These are phyloP conservation scores for Atta texana DNA, from an alignment of 1,140 invertebrate genomes.

Conservation along the genomic window DNA sequence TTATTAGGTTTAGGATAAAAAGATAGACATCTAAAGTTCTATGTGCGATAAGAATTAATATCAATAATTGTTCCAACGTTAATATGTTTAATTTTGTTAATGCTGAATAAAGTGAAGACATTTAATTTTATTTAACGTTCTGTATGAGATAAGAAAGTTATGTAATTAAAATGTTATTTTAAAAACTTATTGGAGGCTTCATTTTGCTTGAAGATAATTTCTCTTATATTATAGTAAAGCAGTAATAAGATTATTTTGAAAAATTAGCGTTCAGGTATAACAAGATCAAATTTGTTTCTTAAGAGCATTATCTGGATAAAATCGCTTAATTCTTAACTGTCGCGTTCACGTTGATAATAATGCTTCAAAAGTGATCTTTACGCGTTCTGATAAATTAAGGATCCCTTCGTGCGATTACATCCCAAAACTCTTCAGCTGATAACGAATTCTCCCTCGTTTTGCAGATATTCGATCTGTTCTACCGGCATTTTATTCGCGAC, in stretches of 20 bases:
- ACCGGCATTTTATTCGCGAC: background rate
- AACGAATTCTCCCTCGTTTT: slow-evolving; percentile 28
- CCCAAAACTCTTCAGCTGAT: slow-evolving; percentile 1
- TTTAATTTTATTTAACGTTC: slow-evolving; percentile 6
- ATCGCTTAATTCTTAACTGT: background rate
- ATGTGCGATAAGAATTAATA: background rate
- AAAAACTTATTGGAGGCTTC: background rate
- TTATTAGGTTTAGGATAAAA: background rate
- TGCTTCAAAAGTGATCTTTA: background rate
- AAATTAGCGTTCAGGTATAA: background rate
- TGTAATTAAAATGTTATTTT: background rate
- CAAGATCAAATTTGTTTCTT: slow-evolving; percentile 6
- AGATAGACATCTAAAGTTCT: no score
- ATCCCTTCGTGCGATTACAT: slow-evolving; percentile 1
- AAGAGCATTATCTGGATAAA: slow-evolving; percentile 9
- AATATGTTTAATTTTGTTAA: background rate
- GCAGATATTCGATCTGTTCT: background rate
- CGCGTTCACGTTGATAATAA: background rate
- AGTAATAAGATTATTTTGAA: background rate
- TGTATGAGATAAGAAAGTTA: background rate
- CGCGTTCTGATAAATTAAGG: slow-evolving; percentile 10
- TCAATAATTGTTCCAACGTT: background rate
- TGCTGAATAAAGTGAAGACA: background rate
- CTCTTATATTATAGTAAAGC: background rate
- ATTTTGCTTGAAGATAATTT: background rate